phyloP scores from a whole-genome alignment of 2,113 vertebrate species.

The Rhabdornis inornatus region DNA sequence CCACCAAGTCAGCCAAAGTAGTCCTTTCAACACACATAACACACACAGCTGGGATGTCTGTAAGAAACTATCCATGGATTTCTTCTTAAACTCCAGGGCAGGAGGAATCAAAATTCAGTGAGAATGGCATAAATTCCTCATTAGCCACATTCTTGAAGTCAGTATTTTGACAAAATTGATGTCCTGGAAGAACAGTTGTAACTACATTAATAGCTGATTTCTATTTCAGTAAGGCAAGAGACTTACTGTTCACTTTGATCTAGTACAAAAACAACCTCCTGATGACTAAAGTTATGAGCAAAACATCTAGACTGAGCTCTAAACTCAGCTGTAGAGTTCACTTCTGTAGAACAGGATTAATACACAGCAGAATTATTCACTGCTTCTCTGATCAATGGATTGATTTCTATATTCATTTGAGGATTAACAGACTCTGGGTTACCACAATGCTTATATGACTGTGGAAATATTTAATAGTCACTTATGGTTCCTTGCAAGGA shows the following conservation, averaged over 20 bases:
- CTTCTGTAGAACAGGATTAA: neutral
- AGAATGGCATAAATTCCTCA: neutral
- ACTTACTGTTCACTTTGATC: neutral
- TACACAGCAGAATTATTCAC: neutral
- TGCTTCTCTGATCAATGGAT: neutral
- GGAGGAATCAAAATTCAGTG: neutral
- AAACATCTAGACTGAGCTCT: neutral
- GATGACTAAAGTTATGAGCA: neutral
- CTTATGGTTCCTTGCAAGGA: neutral
- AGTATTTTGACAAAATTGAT: neutral
- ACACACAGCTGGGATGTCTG: neutral
- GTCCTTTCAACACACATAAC: rapidly evolving
- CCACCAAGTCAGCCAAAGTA: neutral
- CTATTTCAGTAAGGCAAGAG: neutral
- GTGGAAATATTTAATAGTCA: neutral
- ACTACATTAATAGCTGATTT: neutral
- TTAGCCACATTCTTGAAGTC: neutral
- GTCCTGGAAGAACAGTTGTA: neutral
- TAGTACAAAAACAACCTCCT: neutral
- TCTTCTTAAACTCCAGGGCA: neutral
- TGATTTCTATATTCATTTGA: neutral
- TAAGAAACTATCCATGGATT: neutral
- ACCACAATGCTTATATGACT: neutral
- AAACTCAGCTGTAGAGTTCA: neutral
- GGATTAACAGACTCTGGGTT: neutral